Evolutionary conservation across 2,888 invertebrate species (phyloP), one percentile per base, ranked within the genome.

Genomic region (Eurytoma californica): DNA sequence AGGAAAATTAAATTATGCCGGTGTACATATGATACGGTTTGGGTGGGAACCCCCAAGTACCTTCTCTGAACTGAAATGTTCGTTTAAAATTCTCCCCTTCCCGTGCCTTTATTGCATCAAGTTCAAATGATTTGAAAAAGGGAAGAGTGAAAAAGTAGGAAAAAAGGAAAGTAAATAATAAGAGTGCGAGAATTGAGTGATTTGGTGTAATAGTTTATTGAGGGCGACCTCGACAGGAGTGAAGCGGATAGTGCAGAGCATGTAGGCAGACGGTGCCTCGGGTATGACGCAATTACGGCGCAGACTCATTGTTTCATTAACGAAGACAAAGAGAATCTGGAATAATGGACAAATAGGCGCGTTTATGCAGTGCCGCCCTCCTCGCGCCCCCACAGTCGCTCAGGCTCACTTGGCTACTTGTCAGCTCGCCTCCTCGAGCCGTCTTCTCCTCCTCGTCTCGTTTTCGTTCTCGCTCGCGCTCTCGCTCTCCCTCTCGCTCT

Each of bases 261-360:
- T 58, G 47, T 68, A 55, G 51, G 47, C 77, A 68, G 68, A 73
- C 61, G 51, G 74, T 81, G 84, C 82, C 79, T 77, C 82, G 82
- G 83, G 83, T 83, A 82, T 83, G 83, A 84, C 83, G 87, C 86
- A 89, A 89, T 88, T 89, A 89, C 87, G 85, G 88, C 87, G 89
- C 88, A 88, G 89, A 88, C 89, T 90, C 89, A 89, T 90, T 90
- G 90, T 90, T 90, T 89, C 89, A 90, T 90, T 90, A 90, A 87
- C 82, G 86, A 86, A 87, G 89, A 90, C 89, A 90, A 90, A 90
- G 89, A 83, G 89, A 90, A 90, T 90, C 89, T 88, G 88, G 85
- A 90, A 90, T 90, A 90, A 90, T 90, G 90, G 87, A 89, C 89
- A 90, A 90, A 89, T 88, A 90, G 89, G 86, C 88, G 89, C 88